A percentile compares a stretch with the other conserved stretches of the same genome.
Conservation (phyloP, 1,140 invertebrate species). For the Drosophila leontia region DNA sequence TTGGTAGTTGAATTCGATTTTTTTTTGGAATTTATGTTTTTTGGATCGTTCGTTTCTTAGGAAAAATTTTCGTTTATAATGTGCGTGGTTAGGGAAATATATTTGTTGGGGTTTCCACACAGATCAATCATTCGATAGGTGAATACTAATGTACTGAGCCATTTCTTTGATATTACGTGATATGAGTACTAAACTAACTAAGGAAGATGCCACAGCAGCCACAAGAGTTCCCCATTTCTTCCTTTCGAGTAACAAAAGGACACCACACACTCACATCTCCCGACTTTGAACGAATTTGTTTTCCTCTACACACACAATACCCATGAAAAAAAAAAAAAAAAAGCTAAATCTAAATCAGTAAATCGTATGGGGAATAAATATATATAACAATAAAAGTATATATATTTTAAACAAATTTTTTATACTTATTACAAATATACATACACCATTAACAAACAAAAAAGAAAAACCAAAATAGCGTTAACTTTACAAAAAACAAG, state of each 20-base stretch:
- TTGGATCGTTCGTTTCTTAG: slow-evolving; percentile 41
- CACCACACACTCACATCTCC: slow-evolving; percentile 29
- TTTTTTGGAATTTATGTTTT: slow-evolving; percentile 51
- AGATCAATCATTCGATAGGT: slow-evolving; percentile 55
- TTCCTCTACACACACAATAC: slow-evolving; percentile 7
- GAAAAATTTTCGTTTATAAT: slow-evolving; percentile 35
- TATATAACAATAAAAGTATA: slow-evolving; percentile 40
- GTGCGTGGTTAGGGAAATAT: slow-evolving; percentile 25
- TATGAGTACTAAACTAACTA: slow-evolving; percentile 73
- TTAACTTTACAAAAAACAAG: slow-evolving; percentile 67
- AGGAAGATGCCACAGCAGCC: slow-evolving; percentile 72
- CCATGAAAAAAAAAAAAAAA: slow-evolving; percentile 31
- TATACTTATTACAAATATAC: slow-evolving; percentile 78
- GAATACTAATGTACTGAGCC: slow-evolving; percentile 69
- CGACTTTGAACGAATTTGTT: slow-evolving; percentile 66
- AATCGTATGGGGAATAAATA: slow-evolving; percentile 51
- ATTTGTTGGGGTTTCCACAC: slow-evolving; percentile 21
- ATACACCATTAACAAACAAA: slow-evolving; percentile 48
- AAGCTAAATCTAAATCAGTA: slow-evolving; percentile 56
- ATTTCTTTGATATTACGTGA: slow-evolving; percentile 81
- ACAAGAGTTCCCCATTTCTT: slow-evolving; percentile 5
- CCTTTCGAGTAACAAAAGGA: slow-evolving; percentile 4
- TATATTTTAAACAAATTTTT: slow-evolving; percentile 81
- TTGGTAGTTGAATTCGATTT: slow-evolving; percentile 70
- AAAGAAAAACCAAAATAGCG: slow-evolving; percentile 40